These are phyloP conservation scores for Pammene fasciana DNA, from an alignment of 2,888 invertebrate genomes.

Conservation along the genomic window DNA sequence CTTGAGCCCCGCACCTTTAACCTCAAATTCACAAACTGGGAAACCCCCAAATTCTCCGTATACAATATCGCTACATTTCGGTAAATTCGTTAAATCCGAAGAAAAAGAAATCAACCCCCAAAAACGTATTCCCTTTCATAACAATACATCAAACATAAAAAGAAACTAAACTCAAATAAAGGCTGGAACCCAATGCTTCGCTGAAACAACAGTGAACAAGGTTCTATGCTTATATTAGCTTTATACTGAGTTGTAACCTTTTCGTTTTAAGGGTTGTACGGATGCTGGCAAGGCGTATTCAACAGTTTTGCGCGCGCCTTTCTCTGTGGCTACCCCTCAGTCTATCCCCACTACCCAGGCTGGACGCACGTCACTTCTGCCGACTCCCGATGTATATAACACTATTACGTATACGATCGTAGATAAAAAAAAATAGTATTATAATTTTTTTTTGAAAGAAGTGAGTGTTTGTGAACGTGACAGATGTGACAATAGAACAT, in stretches of 20 bases:
- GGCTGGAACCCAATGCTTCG: constrained; percentile 42
- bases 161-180: constrained; percentile 41
- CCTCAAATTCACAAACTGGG: too few relatives aligned
- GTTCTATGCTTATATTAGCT: not conserved
- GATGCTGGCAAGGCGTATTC: constrained; percentile 59
- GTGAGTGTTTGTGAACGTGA: constrained; percentile 33
- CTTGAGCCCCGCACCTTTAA: too few relatives aligned
- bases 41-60: not conserved
- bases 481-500: constrained; percentile 12
- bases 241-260: constrained; percentile 3
- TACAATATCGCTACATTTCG: constrained; percentile 12
- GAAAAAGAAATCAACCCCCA: constrained; percentile 30
- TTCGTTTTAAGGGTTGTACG: constrained; percentile 42
- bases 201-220: not conserved
- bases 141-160: constrained; percentile 42
- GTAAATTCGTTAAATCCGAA: constrained; percentile 31
- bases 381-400: constrained; percentile 44
- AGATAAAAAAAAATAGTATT: constrained; percentile 7
- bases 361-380: constrained; percentile 56
- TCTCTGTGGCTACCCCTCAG: constrained; percentile 56
- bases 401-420: constrained; percentile 24
- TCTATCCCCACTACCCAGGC: constrained; percentile 49
- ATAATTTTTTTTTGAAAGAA: constrained; percentile 2
- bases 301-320: constrained; percentile 80
- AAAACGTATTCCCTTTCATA: constrained; percentile 38